A percentile compares a stretch with the other conserved stretches of the same genome.
Evolutionary conservation across 2,888 invertebrate genomes (phyloP).

Genomic region (Drosophila cognata): DNA sequence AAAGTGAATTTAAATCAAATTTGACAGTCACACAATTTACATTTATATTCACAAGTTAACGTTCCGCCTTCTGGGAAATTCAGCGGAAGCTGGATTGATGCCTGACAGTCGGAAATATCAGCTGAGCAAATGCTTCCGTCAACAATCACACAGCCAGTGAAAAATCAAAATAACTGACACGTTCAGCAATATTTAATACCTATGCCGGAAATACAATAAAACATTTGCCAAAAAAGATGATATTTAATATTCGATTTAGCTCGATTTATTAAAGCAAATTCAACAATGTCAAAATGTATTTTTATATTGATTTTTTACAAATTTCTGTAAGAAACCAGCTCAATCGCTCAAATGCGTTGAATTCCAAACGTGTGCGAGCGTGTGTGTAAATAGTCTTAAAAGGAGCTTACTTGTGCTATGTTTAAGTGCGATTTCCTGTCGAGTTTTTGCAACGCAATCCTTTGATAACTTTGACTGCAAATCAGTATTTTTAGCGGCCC

Average conservation of each 20-base stretch:
- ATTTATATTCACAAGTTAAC: conserved; percentile 12
- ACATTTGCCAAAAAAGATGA: neutral
- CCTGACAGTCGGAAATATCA: conserved; percentile 38
- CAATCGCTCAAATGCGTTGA: neutral
- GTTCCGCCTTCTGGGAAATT: conserved; percentile 26
- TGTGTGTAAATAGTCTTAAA: neutral
- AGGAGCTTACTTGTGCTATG: neutral
- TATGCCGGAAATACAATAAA: neutral
- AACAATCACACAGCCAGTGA: conserved; percentile 24
- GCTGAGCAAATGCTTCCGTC: conserved; percentile 39
- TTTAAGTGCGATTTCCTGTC: neutral
- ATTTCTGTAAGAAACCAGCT: neutral
- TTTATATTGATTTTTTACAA: neutral
- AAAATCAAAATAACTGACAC: conserved; percentile 11
- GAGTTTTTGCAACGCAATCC: neutral
- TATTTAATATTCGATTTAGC: neutral
- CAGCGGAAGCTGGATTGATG: conserved; percentile 13
- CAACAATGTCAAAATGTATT: neutral
- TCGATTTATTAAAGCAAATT: neutral
- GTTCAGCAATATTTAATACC: neutral
- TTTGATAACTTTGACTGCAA: neutral
- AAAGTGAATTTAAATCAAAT: conserved; percentile 1
- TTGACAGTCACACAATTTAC: conserved; percentile 6
- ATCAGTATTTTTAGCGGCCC: conserved; percentile 1
- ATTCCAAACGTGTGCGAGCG: neutral